phyloP scores from a whole-genome alignment of 2,888 invertebrate genomes.

The Ormyrus nitidulus region DNA sequence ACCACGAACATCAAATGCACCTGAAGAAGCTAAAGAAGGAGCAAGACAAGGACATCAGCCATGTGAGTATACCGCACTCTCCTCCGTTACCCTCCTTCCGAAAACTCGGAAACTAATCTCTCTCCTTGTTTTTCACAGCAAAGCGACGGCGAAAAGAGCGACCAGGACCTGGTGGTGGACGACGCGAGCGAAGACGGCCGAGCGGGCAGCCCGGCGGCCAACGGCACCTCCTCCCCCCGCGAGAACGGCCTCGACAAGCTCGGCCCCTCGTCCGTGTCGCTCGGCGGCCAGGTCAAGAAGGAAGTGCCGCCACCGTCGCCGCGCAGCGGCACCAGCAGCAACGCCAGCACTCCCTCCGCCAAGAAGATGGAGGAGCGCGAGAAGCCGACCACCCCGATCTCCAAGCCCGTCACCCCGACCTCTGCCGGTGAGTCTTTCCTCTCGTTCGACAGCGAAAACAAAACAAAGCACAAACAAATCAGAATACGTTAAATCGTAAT shows the following conservation, averaged over 20 bases:
- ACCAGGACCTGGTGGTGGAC: conserved; percentile 96
- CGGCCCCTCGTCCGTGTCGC: conserved; percentile 72
- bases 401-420: conserved; percentile 93
- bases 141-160: conserved; percentile 90
- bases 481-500: conserved; percentile 46
- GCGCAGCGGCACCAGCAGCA: conserved; percentile 89
- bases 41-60: conserved; percentile 89
- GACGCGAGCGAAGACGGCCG: conserved; percentile 89
- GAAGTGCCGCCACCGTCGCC: conserved; percentile 77
- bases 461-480: background rate
- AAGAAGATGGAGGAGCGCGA: conserved; percentile 88
- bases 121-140: conserved; percentile 77
- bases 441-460: too few relatives aligned
- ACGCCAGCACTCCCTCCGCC: conserved; percentile 92
- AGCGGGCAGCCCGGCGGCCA: conserved; percentile 86
- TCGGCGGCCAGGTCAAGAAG: conserved; percentile 79
- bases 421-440: conserved; percentile 76
- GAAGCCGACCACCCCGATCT: conserved; percentile 93
- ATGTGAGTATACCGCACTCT: conserved; percentile 78
- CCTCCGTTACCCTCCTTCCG: too few relatives aligned
- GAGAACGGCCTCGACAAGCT: conserved; percentile 91
- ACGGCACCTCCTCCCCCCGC: conserved; percentile 91
- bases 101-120: background rate
- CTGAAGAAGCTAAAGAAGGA: conserved; percentile 82
- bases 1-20: conserved; percentile 80